phyloP scores from a whole-genome alignment of 1,140 invertebrate genomes.

The Eriocheir sinensis region DNA sequence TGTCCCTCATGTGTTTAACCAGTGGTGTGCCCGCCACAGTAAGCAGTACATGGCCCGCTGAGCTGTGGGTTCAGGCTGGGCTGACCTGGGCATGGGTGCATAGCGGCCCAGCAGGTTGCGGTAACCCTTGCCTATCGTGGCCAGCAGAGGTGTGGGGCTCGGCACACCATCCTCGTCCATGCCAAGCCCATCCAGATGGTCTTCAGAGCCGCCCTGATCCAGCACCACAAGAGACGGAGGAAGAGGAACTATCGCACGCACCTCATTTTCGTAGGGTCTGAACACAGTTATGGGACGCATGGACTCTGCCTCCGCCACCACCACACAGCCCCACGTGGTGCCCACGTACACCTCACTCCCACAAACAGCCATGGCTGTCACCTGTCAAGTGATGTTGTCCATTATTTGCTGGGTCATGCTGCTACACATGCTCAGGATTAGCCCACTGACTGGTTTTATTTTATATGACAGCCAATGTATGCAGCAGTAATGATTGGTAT shows the following conservation, averaged over 20 bases:
- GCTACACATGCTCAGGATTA: too few relatives aligned
- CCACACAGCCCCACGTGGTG: conserved; percentile 95
- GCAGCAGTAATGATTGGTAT: too few relatives aligned
- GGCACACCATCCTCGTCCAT: not conserved
- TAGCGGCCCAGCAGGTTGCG: conserved; percentile 87
- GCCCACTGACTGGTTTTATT: too few relatives aligned
- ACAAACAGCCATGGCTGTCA: conserved; percentile 89
- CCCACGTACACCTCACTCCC: conserved; percentile 90
- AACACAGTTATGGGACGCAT: conserved; percentile 94
- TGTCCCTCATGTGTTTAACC: conserved; percentile 79
- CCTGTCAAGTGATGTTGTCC: conserved; percentile 82
- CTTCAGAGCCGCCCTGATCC: conserved; percentile 52
- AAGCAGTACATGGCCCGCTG: conserved; percentile 80
- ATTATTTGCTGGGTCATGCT: conserved; percentile 12
- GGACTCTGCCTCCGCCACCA: conserved; percentile 90
- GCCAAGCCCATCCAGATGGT: conserved; percentile 23
- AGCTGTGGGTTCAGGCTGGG: conserved; percentile 58
- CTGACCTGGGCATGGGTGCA: conserved; percentile 77
- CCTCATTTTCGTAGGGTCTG: conserved; percentile 93
- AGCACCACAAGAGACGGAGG: conserved; percentile 63
- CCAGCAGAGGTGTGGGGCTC: conserved; percentile 83
- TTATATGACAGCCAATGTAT: too few relatives aligned
- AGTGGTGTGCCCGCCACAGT: conserved; percentile 80
- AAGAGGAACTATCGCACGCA: conserved; percentile 82
- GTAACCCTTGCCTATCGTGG: conserved; percentile 92